Evolutionary conservation across 2,113 vertebrate species (phyloP).

Genomic region (Caranx melampygus): DNA sequence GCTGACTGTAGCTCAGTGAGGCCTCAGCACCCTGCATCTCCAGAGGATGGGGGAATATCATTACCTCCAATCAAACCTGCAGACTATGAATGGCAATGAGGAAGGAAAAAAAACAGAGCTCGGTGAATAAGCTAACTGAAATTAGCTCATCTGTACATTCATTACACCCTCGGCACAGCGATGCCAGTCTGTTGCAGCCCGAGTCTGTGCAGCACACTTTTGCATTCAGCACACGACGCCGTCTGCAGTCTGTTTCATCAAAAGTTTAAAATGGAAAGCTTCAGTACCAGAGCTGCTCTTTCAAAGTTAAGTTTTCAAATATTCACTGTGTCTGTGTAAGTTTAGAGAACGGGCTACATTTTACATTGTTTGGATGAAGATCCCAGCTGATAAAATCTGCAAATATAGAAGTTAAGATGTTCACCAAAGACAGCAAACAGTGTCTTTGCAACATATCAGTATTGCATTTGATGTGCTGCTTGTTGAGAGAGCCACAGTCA

Average conservation of each 20-base stretch:
- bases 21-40: constrained; percentile 44
- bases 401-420: constrained; percentile 24
- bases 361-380: constrained; percentile 26
- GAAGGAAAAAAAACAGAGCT: constrained; percentile 9
- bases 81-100: constrained; percentile 72
- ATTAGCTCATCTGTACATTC: constrained; percentile 60
- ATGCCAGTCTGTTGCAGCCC: background rate
- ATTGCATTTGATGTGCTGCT: constrained; percentile 41
- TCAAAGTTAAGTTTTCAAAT: constrained; percentile 34
- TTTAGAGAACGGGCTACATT: constrained; percentile 19
- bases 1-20: constrained; percentile 71
- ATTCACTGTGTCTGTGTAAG: constrained; percentile 2
- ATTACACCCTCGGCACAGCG: constrained; percentile 22
- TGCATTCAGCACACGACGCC: constrained; percentile 37
- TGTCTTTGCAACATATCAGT: constrained; percentile 20
- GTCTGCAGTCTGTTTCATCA: constrained; percentile 54
- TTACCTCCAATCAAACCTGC: constrained; percentile 73
- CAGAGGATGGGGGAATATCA: constrained; percentile 66
- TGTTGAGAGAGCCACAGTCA: constrained; percentile 44
- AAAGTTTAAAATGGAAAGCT: constrained; percentile 52
- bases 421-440: constrained; percentile 39
- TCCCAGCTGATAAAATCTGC: constrained; percentile 27
- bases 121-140: constrained; percentile 51
- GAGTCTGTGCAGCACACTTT: constrained; percentile 11
- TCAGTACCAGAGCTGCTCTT: constrained; percentile 4